Base-by-base conservation (phyloP, 2,888 invertebrate genomes). In the Eurytoma californica region DNA sequence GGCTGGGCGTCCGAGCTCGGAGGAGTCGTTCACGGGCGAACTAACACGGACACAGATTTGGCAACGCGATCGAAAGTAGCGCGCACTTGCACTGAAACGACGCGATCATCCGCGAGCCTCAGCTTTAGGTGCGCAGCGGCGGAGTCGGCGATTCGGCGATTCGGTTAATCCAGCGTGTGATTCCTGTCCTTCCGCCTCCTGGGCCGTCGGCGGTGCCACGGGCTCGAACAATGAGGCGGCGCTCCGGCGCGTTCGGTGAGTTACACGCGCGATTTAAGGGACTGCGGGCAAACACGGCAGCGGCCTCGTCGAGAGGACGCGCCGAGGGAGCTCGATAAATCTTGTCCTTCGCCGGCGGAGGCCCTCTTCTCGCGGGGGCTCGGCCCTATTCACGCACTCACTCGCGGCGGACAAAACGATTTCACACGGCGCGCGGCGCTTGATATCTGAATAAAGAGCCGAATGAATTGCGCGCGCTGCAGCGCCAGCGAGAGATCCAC, bases 371-470 rank as follows among this genome's bases (percentile, higher is more conserved):
- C 39, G 39, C 39, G 39, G 39, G 28, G 66, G 51, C 24, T 66
- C 51, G 51, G 39, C 39, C 39, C 63, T 63, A 63, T 51, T 66
- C 18, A 51, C 24, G 49, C 77, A 70, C 77, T 72, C 77, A 67
- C 77, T 70, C 70, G 77, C 72, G 72, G 13, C 70, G 70, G 66
- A 75, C 79, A 73, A 67, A 73, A 47, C 79, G 76, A 76, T 74
- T 75, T 76, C 67, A 53, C 79, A 61, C 69, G 60, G 30, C 72
- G 68, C 24, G 68, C 28, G 72, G 39, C 53, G 77, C 61, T 73
- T 74, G 74, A 79, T 74, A 74, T 79, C 79, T 65, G 79, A 79
- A 72, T 72, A 75, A 69, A 74, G 68, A 63, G 30, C 39, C 51
- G 69, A 51, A 49, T 61, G 58, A 63, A 14, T 53, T 58, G 18